Evolutionary conservation across 2,888 invertebrate species (phyloP).

Genomic region (Pollenia griseotomentosa): DNA sequence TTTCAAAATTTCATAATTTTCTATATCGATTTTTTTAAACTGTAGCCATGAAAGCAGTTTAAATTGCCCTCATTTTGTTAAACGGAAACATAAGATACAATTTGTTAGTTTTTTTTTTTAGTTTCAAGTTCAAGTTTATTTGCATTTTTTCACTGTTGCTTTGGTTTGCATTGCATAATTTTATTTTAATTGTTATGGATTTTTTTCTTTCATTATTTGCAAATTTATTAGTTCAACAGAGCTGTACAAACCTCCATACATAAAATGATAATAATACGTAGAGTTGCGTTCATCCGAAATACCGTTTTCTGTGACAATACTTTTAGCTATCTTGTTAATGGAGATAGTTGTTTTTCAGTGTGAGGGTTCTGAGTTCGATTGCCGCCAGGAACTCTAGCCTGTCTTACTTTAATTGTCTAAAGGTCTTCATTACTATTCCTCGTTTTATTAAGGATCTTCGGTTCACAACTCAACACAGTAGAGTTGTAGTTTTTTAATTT

Average conservation of each 20-base stretch:
- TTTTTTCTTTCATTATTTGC: slow-evolving; percentile 29
- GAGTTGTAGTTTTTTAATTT: too few relatives aligned
- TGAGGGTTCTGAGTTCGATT: too few relatives aligned
- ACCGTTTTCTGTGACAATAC: too few relatives aligned
- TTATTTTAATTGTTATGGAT: slow-evolving; percentile 51
- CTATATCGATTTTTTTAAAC: slow-evolving; percentile 36
- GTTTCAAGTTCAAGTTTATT: slow-evolving; percentile 65
- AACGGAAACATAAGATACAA: slow-evolving; percentile 21
- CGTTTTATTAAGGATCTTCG: too few relatives aligned
- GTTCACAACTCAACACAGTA: too few relatives aligned
- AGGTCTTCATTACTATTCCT: too few relatives aligned
- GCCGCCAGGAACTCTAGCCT: too few relatives aligned
- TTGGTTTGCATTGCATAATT: slow-evolving; percentile 56
- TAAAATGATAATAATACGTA: neutral
- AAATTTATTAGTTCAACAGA: neutral
- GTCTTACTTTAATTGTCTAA: too few relatives aligned
- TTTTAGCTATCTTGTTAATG: too few relatives aligned
- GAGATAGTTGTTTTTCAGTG: too few relatives aligned
- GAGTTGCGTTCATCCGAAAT: too few relatives aligned
- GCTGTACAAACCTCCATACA: neutral
- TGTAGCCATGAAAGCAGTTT: slow-evolving; percentile 3
- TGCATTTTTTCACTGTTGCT: slow-evolving; percentile 45
- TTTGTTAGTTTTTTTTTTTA: neutral
- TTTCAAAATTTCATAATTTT: slow-evolving; percentile 14
- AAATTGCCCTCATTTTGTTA: slow-evolving; percentile 3